Conservation (phyloP, 2,113 vertebrate species). For the Chamaea fasciata region DNA sequence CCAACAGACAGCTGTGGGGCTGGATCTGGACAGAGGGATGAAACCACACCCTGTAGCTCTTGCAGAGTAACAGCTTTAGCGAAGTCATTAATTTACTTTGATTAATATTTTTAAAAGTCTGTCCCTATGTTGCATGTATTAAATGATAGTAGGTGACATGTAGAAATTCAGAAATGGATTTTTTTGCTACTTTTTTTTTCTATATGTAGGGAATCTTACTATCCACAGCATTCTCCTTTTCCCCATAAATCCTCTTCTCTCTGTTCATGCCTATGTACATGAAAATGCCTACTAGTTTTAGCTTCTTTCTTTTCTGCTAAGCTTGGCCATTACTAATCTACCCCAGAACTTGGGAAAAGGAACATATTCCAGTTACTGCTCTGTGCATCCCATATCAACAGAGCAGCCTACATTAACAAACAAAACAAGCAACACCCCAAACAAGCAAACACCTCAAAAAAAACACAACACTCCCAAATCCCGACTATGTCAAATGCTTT, state of each 20-base stretch:
- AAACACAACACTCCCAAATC: neutral
- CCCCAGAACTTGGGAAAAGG: neutral
- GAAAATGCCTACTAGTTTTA: neutral
- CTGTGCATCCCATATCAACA: neutral
- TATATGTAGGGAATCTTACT: neutral
- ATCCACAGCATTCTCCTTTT: neutral
- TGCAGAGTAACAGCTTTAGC: neutral
- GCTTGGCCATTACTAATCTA: neutral
- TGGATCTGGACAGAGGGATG: neutral
- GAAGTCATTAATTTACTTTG: neutral
- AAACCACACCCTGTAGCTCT: neutral
- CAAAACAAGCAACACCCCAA: neutral
- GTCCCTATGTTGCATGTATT: neutral
- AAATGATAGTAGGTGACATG: neutral
- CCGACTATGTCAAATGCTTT: neutral
- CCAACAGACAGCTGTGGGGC: neutral
- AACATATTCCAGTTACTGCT: neutral
- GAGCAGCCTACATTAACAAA: neutral
- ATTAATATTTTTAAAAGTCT: neutral
- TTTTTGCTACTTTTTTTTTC: neutral
- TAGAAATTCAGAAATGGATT: neutral
- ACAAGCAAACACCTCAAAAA: neutral
- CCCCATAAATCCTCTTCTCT: neutral
- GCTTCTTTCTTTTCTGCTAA: neutral
- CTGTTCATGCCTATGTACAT: neutral